Base-by-base conservation (phyloP, 2,888 invertebrate species). In the Euclidia mi region DNA sequence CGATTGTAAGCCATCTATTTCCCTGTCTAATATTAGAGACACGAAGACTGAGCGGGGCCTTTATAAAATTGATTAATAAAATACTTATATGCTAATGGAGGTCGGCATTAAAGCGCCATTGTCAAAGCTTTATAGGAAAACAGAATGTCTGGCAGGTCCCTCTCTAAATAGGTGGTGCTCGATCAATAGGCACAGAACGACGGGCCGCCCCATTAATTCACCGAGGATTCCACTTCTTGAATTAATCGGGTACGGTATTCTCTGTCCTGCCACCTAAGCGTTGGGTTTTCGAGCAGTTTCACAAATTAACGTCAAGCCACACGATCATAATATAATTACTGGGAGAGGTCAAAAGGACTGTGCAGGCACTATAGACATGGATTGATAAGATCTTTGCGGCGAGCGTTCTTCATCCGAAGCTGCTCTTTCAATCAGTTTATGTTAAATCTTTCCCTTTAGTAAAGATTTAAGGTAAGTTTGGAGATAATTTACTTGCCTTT, bases 221-320 rank as follows among this genome's bases (percentile, higher is more conserved):
- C 67, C 69, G 78, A 85, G 86, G 84, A 85, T 82, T 84, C 82
- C 85, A 85, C 85, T 89, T 87, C 89, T 90, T 88, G 89, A 90
- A 90, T 91, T 90, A 91, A 91, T 91, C 86, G 89, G 78, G 82
- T 75, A 76, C 81, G 78, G 81, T 81, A 75, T 81, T 80, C 79
- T 79, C 79, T 78, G 75, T 69, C 75, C 78, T 75, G 78, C 81
- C 72, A 81, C 81, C 83, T 87, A 89, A 89, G 85, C 87, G 83
- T 85, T 83, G 81, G 88, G 84, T 88, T 88, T 88, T 88, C 86
- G 81, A 87, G 87, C 87, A 89, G 89, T 87, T 91, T 89, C 89
- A 87, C 89, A 89, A 90, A 89, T 91, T 89, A 90, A 89, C 88
- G 84, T 87, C 85, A 84, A 83, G 78, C 82, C 77, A 80, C 81